Evolutionary conservation across 2,888 invertebrate species (phyloP), one percentile per base, ranked within the genome.

Genomic region (Himalopsyche anomala): DNA sequence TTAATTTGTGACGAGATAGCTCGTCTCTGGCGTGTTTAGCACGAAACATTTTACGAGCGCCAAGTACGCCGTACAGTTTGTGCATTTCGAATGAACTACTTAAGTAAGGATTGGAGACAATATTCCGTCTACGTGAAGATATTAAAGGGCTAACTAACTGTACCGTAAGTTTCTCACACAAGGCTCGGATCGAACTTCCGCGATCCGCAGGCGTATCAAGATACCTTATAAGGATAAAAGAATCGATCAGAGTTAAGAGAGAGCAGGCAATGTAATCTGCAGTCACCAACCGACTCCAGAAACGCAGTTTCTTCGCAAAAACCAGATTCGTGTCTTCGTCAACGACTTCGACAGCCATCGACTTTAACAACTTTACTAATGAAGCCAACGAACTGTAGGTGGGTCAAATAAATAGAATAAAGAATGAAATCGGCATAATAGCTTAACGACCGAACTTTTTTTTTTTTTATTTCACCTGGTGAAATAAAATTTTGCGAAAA

Each of bases 141-240:
- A 51, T 51, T 62, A 62, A 62, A 62, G 62, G 62, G 62, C 62
- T 62, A 19, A 62, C 62, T 62, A 62, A 62, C 62, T 62, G 62
- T 62, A 62, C 28, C 19, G n/a, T 28, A 19, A 28, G 19, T 62
- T 28, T 62, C 62, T 19, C 28, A 62, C 62, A 62, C 19, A 62
- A 62, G 62, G 62, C 62, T 62, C 56, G 62, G 19, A 62, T 62
- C 28, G 62, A 62, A 62, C 62, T 62, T 62, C 62, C 62, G 62
- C 62, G 62, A 62, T 62, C 62, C 62, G 15, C 62, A 11, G 62
- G 62, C 62, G 62, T 19, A 19, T 62, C 62, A 62, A 62, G 62
- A 62, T 62, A 6, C 62, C 62, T 62, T 62, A 62, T 62, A 62
- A 62, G 62, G 62, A 28, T 11, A 28, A 62, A 62, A 62, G 62